Evolutionary conservation across 1,140 invertebrate genomes (phyloP), one percentile per base, ranked within the genome.

Genomic region (Diorhabda elongata): DNA sequence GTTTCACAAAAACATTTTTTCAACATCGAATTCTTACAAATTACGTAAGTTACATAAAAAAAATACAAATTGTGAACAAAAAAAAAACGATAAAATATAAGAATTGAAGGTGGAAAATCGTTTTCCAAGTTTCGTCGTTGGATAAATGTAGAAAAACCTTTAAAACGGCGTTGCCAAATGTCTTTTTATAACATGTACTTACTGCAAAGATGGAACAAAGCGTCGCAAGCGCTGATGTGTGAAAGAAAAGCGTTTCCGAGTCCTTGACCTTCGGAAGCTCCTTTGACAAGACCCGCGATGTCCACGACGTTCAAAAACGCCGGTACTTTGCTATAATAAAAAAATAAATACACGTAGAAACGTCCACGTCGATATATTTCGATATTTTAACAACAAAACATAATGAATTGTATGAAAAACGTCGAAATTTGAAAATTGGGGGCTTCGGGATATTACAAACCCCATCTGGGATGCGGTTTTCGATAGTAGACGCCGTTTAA

Each of bases 171-270:
- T 26, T 26, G 26, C 26, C 26, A 2, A 26, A 26, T 26, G 26
- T 26, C 26, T 26, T 26, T 26, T 26, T 26, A 26, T 26, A 26
- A 26, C 47, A 61, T 52, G 44, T 64, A 94, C 93, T 91, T 86
- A 96, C 98, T 89, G 78, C 94, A 94, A 67, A 99, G 86, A 83
- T 99, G 97, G 81, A 99, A 99, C 73, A 99, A 92, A n/a, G 96
- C 96, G 83, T 99, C 98, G 81, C 98, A 99, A 5, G 97, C 97
- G 81, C 91, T 95, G 76, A 99, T 99, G 83, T 99, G 96, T 3
- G 97, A 98, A 3, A 99, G 87, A 82, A 99, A 99, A 70, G 95
- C 96, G 83, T 99, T 99, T 77, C 98, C 98, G 11, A 99, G 83
- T 3, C 98, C 98, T 84, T 99, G 95, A 1, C 98, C 98, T 82